These are phyloP conservation scores for Dromiciops gliroides DNA, from an alignment of 2,113 vertebrate genomes.

Conservation along the genomic window DNA sequence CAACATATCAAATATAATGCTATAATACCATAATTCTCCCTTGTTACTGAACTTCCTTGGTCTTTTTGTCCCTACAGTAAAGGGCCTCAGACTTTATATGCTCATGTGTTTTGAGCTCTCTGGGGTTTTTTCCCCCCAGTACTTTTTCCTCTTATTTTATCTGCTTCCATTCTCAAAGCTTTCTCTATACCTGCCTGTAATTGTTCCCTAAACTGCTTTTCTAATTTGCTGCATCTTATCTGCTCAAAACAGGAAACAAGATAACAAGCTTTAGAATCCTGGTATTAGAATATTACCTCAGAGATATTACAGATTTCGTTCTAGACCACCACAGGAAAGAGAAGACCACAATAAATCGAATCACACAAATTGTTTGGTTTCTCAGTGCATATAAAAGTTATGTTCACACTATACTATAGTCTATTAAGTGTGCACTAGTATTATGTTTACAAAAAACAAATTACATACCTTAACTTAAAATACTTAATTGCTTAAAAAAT, in stretches of 20 bases:
- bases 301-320: background rate
- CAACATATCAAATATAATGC: slow-evolving; percentile 33
- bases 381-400: background rate
- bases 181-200: background rate
- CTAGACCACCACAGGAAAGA: background rate
- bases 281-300: background rate
- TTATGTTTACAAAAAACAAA: background rate
- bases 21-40: background rate
- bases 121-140: background rate
- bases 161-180: background rate
- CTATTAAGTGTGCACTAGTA: background rate
- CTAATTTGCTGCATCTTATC: slow-evolving; percentile 37
- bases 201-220: background rate
- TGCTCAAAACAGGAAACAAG: background rate
- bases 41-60: background rate
- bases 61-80: slow-evolving; percentile 21
- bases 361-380: background rate
- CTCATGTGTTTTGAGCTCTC: background rate
- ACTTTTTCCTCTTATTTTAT: background rate
- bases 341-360: background rate
- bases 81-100: slow-evolving; percentile 16
- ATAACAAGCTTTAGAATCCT: background rate
- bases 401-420: background rate
- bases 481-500: background rate
- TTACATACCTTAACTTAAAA: background rate